Percentiles rank a stretch among this genome's conserved stretches.
Evolutionary conservation across 1,140 invertebrate genomes (phyloP).

Genomic region (Scaptomyza pallida): DNA sequence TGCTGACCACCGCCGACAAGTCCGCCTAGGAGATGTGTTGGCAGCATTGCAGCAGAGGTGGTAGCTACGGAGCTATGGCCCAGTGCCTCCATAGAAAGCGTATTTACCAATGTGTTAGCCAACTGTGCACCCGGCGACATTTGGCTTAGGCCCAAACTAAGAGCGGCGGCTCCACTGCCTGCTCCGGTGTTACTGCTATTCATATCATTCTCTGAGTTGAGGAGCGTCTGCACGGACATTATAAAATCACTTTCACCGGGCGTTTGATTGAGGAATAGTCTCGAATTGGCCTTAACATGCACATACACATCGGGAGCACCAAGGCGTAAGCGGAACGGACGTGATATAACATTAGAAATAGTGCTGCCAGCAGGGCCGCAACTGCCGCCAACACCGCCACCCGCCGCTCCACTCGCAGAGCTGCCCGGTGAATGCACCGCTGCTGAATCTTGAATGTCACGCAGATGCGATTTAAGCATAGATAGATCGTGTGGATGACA

Average conservation of each 20-base stretch:
- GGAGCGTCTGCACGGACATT: conserved; percentile 95
- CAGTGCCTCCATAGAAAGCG: conserved; percentile 71
- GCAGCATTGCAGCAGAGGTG: conserved; percentile 49
- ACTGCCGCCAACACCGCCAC: not conserved
- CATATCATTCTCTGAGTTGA: conserved; percentile 86
- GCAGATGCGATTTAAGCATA: conserved; percentile 90
- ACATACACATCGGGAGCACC: conserved; percentile 90
- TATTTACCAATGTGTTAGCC: conserved; percentile 69
- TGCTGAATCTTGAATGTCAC: conserved; percentile 87
- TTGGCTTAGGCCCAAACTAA: conserved; percentile 40
- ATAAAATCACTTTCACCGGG: conserved; percentile 92
- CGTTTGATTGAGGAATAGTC: conserved; percentile 90
- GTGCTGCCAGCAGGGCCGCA: conserved; percentile 13
- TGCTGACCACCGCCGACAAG: conserved; percentile 77
- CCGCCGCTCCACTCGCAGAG: conserved; percentile 16
- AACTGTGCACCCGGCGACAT: conserved; percentile 72
- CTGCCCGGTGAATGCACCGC: conserved; percentile 83
- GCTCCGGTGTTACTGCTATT: conserved; percentile 83
- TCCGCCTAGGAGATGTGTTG: conserved; percentile 68
- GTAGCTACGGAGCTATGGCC: conserved; percentile 40
- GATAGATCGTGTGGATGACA: conserved; percentile 90
- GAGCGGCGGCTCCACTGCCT: conserved; percentile 7
- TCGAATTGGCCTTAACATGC: conserved; percentile 94
- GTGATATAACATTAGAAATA: conserved; percentile 85
- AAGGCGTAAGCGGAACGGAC: conserved; percentile 91